Evolutionary conservation across 2,888 invertebrate species (phyloP).

Genomic region (Didymodactylos carnosus): DNA sequence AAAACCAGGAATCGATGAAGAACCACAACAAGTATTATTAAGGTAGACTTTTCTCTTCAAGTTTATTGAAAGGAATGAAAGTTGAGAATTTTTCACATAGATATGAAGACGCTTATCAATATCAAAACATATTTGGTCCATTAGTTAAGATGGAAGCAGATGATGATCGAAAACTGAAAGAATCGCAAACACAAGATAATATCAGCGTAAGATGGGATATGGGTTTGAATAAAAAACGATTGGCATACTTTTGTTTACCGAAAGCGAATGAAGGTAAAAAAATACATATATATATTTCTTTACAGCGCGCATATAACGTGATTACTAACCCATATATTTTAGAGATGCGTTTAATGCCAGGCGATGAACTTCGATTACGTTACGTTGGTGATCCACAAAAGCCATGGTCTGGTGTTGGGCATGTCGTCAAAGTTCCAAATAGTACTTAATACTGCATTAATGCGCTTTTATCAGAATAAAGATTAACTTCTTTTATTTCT

Average conservation of each 20-base stretch:
- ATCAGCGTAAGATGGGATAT: constrained; percentile 97
- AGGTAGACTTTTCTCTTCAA: too few relatives aligned
- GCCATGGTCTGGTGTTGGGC: constrained; percentile 90
- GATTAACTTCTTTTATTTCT: too few relatives aligned
- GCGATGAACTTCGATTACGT: constrained; percentile 58
- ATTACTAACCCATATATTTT: too few relatives aligned
- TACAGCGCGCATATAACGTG: too few relatives aligned
- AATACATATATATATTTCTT: too few relatives aligned
- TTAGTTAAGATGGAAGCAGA: constrained; percentile 90
- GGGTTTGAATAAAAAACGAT: constrained; percentile 87
- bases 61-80: too few relatives aligned
- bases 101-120: constrained; percentile 97
- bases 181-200: constrained; percentile 90
- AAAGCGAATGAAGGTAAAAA: constrained; percentile 59
- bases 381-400: constrained; percentile 74
- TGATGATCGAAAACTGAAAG: constrained; percentile 87
- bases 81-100: too few relatives aligned
- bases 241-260: constrained; percentile 85
- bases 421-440: constrained; percentile 57
- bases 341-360: constrained; percentile 14
- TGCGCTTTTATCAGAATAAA: too few relatives aligned
- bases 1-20: constrained; percentile 90
- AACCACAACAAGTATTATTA: constrained; percentile 57
- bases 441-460: too few relatives aligned
- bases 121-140: constrained; percentile 91